Evolutionary conservation across 2,888 invertebrate genomes (phyloP).

Genomic region (Capitulum mitella): DNA sequence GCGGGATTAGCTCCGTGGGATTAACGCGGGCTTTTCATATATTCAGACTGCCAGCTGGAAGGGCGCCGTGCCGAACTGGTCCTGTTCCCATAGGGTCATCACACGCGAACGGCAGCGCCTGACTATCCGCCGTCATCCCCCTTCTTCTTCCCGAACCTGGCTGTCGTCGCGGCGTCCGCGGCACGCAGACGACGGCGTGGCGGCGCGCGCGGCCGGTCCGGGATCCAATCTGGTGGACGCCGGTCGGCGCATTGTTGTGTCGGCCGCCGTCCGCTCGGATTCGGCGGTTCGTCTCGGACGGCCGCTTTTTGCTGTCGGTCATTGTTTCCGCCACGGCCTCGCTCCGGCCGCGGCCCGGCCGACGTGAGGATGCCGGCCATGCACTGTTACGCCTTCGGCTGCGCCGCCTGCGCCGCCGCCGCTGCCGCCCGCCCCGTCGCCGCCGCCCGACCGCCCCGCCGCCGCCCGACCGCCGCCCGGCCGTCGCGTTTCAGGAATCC

Average conservation of each 20-base stretch:
- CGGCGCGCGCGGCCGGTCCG: background rate
- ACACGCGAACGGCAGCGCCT: no score
- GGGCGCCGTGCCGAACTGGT: no score
- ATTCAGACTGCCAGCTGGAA: no score
- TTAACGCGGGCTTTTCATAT: no score
- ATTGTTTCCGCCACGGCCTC: background rate
- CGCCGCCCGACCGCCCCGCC: background rate
- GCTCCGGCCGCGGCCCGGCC: background rate
- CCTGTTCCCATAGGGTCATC: no score
- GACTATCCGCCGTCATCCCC: no score
- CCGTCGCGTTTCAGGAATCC: background rate
- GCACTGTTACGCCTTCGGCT: background rate
- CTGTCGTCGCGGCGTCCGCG: no score
- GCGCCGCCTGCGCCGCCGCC: background rate
- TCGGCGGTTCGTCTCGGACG: background rate
- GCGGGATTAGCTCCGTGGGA: no score
- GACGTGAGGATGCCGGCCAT: background rate
- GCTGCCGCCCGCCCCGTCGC: background rate
- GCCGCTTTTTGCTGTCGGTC: background rate
- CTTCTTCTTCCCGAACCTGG: no score
- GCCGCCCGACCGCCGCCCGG: background rate
- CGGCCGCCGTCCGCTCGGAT: background rate
- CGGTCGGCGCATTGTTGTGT: background rate
- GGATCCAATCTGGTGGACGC: background rate
- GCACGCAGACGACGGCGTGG: background rate